Evolutionary conservation across 2,113 vertebrate species (phyloP).

Genomic region (Acrocephalus arundinaceus): DNA sequence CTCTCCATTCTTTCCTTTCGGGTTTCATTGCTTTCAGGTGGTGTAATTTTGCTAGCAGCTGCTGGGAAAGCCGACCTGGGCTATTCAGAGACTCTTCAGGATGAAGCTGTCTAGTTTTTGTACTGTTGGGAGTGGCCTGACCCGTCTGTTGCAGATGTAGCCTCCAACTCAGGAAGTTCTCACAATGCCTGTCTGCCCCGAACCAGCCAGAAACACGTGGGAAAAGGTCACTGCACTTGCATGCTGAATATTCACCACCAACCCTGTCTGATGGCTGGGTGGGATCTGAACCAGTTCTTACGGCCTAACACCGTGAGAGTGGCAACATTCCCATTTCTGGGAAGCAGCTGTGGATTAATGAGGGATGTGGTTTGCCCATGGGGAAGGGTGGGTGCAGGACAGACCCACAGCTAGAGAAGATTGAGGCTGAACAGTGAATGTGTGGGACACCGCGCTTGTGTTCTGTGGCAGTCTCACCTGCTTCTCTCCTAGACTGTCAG

Average conservation of each 20-base stretch:
- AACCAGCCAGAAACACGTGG: background rate
- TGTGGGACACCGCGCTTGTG: fast-evolving
- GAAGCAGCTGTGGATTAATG: background rate
- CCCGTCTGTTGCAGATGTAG: background rate
- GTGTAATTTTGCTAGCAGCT: background rate
- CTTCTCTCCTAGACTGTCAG: background rate
- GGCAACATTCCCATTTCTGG: background rate
- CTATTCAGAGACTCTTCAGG: background rate
- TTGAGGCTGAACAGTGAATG: background rate
- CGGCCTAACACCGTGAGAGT: fast-evolving
- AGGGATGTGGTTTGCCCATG: background rate
- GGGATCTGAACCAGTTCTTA: background rate
- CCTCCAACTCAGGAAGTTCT: background rate
- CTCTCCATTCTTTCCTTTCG: background rate
- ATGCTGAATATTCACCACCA: background rate
- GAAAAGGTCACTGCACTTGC: background rate
- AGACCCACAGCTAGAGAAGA: background rate
- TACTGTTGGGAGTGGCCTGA: background rate
- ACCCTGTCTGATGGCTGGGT: background rate
- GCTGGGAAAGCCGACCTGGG: background rate
- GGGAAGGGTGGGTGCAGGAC: background rate
- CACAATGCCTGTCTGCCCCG: background rate
- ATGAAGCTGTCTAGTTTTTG: background rate
- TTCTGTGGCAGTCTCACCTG: background rate
- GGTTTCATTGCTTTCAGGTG: constrained; percentile 23